Conservation (phyloP, 2,113 vertebrate genomes). For the Sterrhoptilus dennistouni region DNA sequence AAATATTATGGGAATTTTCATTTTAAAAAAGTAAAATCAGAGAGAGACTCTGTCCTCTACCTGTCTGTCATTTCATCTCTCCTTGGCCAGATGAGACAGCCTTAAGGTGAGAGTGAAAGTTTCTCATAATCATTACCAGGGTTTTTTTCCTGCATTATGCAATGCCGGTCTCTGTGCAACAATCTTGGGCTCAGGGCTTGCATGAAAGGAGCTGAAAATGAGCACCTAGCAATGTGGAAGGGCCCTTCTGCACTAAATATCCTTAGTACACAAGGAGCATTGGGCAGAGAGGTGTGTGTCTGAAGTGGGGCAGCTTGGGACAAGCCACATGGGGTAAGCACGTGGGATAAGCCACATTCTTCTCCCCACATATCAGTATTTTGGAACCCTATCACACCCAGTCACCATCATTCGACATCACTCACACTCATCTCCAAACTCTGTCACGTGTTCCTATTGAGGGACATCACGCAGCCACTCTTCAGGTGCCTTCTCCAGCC, state of each 20-base stretch:
- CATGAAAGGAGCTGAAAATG: not conserved
- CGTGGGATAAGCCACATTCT: not conserved
- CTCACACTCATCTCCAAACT: rapidly evolving
- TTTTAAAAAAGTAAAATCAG: not conserved
- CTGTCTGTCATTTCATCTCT: not conserved
- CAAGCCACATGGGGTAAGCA: not conserved
- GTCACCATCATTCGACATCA: not conserved
- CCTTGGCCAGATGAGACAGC: not conserved
- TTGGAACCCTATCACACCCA: not conserved
- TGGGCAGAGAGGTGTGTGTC: too few relatives aligned
- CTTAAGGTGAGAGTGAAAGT: not conserved
- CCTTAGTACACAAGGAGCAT: not conserved
- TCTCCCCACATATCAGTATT: not conserved
- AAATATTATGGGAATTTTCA: not conserved
- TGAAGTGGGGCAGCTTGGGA: not conserved
- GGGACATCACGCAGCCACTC: rapidly evolving
- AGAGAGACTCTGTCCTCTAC: not conserved
- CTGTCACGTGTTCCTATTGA: not conserved
- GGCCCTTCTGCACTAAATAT: not conserved
- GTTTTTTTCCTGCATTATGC: not conserved
- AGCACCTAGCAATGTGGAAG: not conserved
- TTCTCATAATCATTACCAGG: not conserved
- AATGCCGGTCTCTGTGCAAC: not conserved
- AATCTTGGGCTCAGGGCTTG: not conserved
- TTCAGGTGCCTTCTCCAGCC: not conserved